Evolutionary conservation across 2,797 vertebrate species (phyloP), one percentile per base, ranked within the genome.

Genomic region (Alectoris magna): DNA sequence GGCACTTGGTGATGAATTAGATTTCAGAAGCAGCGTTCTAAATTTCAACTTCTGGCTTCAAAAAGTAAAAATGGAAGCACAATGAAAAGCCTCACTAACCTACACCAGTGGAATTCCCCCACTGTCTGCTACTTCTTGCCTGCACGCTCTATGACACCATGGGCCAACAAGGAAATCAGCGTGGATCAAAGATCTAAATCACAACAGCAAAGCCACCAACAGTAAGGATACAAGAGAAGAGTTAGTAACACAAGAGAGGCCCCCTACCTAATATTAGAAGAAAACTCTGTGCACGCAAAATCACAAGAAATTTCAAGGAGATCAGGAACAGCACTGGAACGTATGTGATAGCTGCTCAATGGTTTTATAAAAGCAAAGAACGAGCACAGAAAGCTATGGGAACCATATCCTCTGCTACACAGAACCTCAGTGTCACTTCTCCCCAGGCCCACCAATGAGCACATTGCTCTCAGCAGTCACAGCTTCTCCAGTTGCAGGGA

Each of bases 71-170:
- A 41, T 41, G 39, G 27, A 73, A 80, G 12, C 31, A 29, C 29
- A 66, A 46, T 0, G 0, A 39, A 38, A 70, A 46, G 23, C 18
- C 58, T 64, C 1, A 0, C 53, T 5, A 62, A 1, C 23, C 15
- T 13, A 17, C 0, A 1, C 66, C 69, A 71, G 24, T 58, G 8
- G 56, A 58, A 58, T 58, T 55, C 53, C 24, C 24, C 66, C 16
- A 14, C 8, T 63, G 0, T 4, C 29, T 39, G 60, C 73, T 72
- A 68, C 51, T 71, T 59, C 14, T 12, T 60, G 88, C 22, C 83
- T 55, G 17, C 1, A 3, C 15, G 14, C 24, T 62, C 49, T 10
- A 10, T 0, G 6, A 66, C 69, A 41, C 36, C 60, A 71, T n/a
- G 68, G 81, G n/a, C 4, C n/a, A 70, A 60, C 14, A 44, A 59